Conservation (phyloP, 2,888 invertebrate genomes). For the Drosophila anceps region DNA sequence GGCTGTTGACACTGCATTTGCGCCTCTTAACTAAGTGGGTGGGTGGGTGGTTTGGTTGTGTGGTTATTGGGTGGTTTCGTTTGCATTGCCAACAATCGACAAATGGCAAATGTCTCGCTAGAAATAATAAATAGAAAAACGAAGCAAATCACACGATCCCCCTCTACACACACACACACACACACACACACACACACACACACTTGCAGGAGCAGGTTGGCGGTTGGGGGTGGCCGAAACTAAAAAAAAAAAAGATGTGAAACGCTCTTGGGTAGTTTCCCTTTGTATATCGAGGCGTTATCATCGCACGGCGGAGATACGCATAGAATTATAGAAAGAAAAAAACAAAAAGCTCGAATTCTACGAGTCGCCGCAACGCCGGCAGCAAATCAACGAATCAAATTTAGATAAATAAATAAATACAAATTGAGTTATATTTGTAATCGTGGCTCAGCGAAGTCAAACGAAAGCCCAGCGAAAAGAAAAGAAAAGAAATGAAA, state of each 20-base stretch:
- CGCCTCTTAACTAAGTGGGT: constrained; percentile 1
- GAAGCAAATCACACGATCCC: constrained; percentile 27
- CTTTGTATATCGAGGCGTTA: constrained; percentile 69
- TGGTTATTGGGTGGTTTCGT: constrained; percentile 18
- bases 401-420: constrained; percentile 1
- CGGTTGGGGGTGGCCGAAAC: background rate
- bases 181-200: constrained; percentile 6
- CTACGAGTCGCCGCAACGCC: constrained; percentile 20
- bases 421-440: background rate
- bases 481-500: background rate
- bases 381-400: constrained; percentile 30
- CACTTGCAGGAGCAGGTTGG: constrained; percentile 10
- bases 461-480: background rate
- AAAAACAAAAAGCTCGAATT: constrained; percentile 21
- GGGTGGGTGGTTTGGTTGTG: no score
- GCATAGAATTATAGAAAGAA: constrained; percentile 36
- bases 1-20: constrained; percentile 53
- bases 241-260: constrained; percentile 20
- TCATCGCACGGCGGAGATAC: constrained; percentile 57
- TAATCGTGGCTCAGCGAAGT: background rate
- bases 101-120: constrained; percentile 22
- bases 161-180: constrained; percentile 9
- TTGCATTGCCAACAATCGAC: constrained; percentile 35
- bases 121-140: constrained; percentile 38
- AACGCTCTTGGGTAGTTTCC: constrained; percentile 62